These are phyloP conservation scores for Araneus ventricosus DNA, from an alignment of 1,140 invertebrate species.

Conservation along the genomic window DNA sequence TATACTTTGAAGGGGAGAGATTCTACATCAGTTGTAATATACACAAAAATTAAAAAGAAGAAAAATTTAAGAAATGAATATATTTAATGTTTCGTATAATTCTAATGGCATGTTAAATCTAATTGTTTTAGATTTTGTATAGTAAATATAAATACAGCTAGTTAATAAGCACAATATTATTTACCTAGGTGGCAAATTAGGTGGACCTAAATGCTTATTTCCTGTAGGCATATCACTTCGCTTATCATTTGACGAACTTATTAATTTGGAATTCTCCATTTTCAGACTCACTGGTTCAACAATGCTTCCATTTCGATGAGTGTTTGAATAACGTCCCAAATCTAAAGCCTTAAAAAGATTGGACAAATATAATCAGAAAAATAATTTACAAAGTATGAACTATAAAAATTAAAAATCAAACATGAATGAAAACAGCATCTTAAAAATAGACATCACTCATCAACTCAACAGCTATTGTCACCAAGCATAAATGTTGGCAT, in stretches of 20 bases:
- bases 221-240: constrained; percentile 42
- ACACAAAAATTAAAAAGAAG: too few relatives aligned
- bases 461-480: too few relatives aligned
- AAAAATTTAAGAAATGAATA: too few relatives aligned
- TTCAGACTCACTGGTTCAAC: constrained; percentile 58
- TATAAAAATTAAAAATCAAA: not conserved
- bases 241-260: constrained; percentile 54
- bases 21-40: too few relatives aligned
- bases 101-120: too few relatives aligned
- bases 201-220: constrained; percentile 41
- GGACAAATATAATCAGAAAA: not conserved
- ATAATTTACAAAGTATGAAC: not conserved
- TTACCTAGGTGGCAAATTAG: constrained; percentile 47
- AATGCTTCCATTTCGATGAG: constrained; percentile 53
- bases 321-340: constrained; percentile 57
- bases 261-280: constrained; percentile 67
- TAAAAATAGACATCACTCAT: too few relatives aligned
- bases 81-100: too few relatives aligned
- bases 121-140: too few relatives aligned
- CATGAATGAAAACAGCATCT: too few relatives aligned
- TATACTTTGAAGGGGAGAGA: too few relatives aligned
- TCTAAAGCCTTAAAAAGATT: constrained; percentile 61
- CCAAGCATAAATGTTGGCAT: too few relatives aligned
- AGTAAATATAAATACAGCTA: too few relatives aligned
- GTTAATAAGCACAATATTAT: not conserved